phyloP scores from a whole-genome alignment of 2,797 vertebrate species.

The Urocyon cinereoargenteus region DNA sequence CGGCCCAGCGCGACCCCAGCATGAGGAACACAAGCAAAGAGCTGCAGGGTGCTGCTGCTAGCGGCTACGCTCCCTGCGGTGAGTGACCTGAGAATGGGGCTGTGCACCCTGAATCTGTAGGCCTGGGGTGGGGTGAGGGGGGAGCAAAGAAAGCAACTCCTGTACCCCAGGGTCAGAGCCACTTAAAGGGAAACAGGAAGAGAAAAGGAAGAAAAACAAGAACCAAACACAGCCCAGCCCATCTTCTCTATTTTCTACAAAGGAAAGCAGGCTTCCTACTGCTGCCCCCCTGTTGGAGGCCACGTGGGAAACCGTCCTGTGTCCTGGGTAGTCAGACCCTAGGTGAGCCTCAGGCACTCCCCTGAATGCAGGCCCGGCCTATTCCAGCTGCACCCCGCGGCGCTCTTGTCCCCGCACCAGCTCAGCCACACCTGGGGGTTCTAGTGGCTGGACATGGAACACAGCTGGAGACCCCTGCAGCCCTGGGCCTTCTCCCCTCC shows the following conservation, averaged over 20 bases:
- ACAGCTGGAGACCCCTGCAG: no score
- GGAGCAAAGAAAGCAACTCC: background rate
- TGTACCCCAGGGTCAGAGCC: background rate
- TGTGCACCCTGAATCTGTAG: background rate
- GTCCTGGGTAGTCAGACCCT: no score
- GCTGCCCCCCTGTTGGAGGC: background rate
- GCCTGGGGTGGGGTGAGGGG: accelerated
- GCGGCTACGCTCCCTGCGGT: slow-evolving; percentile 82
- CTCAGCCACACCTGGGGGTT: background rate
- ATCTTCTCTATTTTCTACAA: background rate
- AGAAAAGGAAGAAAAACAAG: background rate
- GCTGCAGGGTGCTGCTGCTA: background rate
- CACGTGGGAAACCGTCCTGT: no score
- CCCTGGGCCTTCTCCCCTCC: no score
- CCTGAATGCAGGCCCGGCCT: background rate
- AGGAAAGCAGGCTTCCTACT: background rate
- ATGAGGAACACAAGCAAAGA: slow-evolving; percentile 83
- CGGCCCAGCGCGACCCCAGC: background rate
- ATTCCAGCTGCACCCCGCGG: background rate
- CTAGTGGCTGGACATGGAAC: no score
- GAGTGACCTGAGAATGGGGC: slow-evolving; percentile 26
- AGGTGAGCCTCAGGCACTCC: background rate
- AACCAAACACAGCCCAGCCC: background rate
- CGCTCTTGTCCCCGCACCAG: background rate
- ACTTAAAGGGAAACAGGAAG: background rate